Base-by-base conservation (phyloP, 2,888 invertebrate species). In the Antitype chi region DNA sequence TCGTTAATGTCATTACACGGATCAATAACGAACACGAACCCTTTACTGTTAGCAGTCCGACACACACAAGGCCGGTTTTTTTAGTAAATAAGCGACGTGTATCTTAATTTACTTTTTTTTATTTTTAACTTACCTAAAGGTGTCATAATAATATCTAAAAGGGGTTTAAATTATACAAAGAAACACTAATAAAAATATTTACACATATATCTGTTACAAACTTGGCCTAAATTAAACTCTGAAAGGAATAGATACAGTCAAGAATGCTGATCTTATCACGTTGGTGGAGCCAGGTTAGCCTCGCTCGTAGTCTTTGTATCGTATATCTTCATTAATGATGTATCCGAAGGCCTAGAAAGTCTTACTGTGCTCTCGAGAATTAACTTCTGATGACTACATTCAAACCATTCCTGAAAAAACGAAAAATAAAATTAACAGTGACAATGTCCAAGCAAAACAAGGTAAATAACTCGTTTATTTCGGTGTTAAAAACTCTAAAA, bases 351-450 rank as follows among this genome's bases (percentile, higher is more conserved):
- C 62, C 28, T 78, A 32, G 71, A 28, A n/a, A 64, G 0, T 28
- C 15, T 69, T 25, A 17, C 13, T 38, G 38, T 72, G 49, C 52
- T 49, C 25, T 66, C 43, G 28, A 74, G 13, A 0, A 32, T 13
- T 53, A 76, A 55, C 6, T 57, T 49, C 74, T 60, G 62, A 66
- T 87, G 87, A 74, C 74, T 73, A 53, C 87, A 87, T 67, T 79
- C 59, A 64, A 87, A 66, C 74, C 82, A 82, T n/a, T 87, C 87
- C 87, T 87, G 74, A 47, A 82, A 82, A 80, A 76, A 20, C 20
- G 6, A 53, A 76, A 72, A 0, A 52, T 0, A 9, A 9, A 25
- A 8, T 55, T 67, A 17, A 52, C 2, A 52, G 8, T 52, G 11
- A 25, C 13, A 43, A n/a, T 2, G 11, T 15, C 28, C 13, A 38